These are phyloP conservation scores for Nyctalus aviator DNA, from an alignment of 2,797 vertebrate genomes.

Conservation along the genomic window DNA sequence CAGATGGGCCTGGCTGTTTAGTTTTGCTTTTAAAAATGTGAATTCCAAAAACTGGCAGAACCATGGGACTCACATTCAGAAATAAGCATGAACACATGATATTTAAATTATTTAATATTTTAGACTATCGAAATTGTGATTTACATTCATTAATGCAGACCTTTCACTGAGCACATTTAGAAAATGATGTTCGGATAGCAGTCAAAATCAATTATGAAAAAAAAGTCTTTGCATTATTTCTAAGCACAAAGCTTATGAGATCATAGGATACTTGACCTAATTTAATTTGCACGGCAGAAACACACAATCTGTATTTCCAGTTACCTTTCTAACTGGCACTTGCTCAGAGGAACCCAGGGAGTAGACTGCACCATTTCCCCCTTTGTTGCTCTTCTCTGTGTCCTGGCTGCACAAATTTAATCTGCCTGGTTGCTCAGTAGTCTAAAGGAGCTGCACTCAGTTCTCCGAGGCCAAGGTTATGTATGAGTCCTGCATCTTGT, in stretches of 20 bases:
- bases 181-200: conserved; percentile 34
- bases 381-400: background rate
- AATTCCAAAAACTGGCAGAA: background rate
- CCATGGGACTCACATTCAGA: background rate
- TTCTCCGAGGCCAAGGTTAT: background rate
- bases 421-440: background rate
- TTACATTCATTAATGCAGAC: background rate
- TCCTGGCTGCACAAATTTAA: background rate
- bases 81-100: background rate
- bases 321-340: background rate
- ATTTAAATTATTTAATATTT: conserved; percentile 3
- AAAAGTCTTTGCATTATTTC: conserved; percentile 8
- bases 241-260: conserved; percentile 27
- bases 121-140: background rate
- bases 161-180: background rate
- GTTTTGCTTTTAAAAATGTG: conserved; percentile 39
- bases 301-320: background rate
- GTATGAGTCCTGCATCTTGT: background rate
- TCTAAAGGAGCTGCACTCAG: background rate
- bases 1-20: background rate
- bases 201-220: conserved; percentile 53
- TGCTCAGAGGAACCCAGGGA: background rate
- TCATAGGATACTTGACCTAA: background rate
- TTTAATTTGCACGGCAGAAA: conserved; percentile 4
- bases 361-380: accelerated